These are phyloP conservation scores for Ficedula albicollis DNA, from an alignment of 2,797 vertebrate species.

Conservation along the genomic window DNA sequence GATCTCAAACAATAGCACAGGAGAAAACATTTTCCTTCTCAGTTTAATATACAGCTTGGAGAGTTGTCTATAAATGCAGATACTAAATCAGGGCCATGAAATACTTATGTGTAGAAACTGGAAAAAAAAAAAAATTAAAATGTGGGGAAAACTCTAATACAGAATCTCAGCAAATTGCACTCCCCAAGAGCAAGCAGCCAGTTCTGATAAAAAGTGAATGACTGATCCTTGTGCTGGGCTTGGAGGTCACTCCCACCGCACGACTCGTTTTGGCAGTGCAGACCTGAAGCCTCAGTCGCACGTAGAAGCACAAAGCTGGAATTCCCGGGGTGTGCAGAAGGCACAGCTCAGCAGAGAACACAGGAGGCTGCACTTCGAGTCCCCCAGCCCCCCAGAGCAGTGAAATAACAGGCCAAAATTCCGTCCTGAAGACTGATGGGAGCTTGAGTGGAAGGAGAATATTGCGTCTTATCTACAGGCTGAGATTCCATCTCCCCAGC, in stretches of 20 bases:
- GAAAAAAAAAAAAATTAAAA: not conserved
- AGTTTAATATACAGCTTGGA: not conserved
- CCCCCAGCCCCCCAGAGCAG: not conserved
- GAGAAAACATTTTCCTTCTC: not conserved
- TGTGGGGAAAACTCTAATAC: not conserved
- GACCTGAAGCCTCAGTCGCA: not conserved
- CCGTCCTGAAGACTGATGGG: not conserved
- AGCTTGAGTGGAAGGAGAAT: not conserved
- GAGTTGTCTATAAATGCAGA: not conserved
- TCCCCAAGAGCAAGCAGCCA: not conserved
- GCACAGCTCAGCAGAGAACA: not conserved
- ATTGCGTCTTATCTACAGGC: not conserved
- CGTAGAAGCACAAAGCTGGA: not conserved
- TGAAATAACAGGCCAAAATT: not conserved
- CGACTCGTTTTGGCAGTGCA: fast-evolving
- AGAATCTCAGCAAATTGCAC: not conserved
- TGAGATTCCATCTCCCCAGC: not conserved
- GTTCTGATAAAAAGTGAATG: not conserved
- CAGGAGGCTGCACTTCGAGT: not conserved
- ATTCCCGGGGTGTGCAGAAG: not conserved
- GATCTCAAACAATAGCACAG: not conserved
- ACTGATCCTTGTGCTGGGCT: not conserved
- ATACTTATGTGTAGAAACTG: not conserved
- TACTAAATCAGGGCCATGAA: not conserved
- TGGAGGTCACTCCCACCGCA: fast-evolving